A percentile compares a stretch with the other conserved stretches of the same genome.
Evolutionary conservation across 1,140 invertebrate species (phyloP).

Genomic region (Bursaphelenchus mucronatus): DNA sequence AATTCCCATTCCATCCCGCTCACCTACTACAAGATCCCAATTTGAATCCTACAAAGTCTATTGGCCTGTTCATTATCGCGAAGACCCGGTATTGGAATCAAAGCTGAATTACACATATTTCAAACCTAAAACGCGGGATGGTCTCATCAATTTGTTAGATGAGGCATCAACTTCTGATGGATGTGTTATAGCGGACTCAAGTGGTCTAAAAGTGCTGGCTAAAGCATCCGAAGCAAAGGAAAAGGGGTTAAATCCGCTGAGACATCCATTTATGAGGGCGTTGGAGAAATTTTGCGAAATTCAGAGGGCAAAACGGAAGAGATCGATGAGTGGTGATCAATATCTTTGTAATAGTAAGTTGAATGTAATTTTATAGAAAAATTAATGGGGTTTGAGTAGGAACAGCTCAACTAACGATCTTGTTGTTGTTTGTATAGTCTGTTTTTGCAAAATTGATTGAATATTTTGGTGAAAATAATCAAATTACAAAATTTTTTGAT

Average conservation of each 20-base stretch:
- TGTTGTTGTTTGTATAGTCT: no score
- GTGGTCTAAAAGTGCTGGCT: neutral
- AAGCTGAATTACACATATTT: slow-evolving; percentile 5
- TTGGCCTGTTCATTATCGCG: slow-evolving; percentile 8
- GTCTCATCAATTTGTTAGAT: neutral
- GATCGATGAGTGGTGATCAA: slow-evolving; percentile 7
- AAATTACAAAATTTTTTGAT: no score
- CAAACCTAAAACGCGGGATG: neutral
- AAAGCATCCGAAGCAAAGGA: neutral
- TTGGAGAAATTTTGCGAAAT: slow-evolving; percentile 3
- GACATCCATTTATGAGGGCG: slow-evolving; percentile 16
- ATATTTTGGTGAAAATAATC: no score
- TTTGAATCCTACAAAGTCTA: slow-evolving; percentile 3
- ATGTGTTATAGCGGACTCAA: slow-evolving; percentile 2
- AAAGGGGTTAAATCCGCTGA: neutral
- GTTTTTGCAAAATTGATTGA: no score
- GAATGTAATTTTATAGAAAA: neutral
- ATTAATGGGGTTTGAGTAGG: neutral
- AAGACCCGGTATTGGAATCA: slow-evolving; percentile 1
- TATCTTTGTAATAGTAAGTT: slow-evolving; percentile 9
- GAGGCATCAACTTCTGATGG: neutral
- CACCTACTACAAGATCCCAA: slow-evolving; percentile 3
- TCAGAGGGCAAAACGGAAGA: neutral
- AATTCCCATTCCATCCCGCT: neutral
- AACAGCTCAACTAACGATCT: no score